phyloP scores from a whole-genome alignment of 2,888 invertebrate species.

The Temnothorax unifasciatus region DNA sequence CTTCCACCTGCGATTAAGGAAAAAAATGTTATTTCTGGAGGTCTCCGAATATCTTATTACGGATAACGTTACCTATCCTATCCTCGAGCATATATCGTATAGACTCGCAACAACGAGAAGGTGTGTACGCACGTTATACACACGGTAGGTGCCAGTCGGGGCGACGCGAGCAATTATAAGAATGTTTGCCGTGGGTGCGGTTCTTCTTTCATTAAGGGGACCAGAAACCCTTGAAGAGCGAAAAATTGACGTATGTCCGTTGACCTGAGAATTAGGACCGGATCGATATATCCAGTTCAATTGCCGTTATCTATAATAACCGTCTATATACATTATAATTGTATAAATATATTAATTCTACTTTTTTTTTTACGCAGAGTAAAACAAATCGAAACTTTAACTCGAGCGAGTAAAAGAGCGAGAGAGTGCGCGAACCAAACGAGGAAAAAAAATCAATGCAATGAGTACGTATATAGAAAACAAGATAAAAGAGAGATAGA shows the following conservation, averaged over 20 bases:
- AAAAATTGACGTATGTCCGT: constrained; percentile 63
- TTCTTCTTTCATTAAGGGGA: constrained; percentile 67
- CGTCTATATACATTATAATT: background rate
- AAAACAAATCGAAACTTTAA: background rate
- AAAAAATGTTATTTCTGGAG: background rate
- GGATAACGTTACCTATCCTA: background rate
- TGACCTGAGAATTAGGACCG: constrained; percentile 75
- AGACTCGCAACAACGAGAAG: constrained; percentile 25
- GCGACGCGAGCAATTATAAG: constrained; percentile 45
- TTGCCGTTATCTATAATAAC: constrained; percentile 28
- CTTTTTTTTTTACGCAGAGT: background rate
- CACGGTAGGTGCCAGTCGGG: background rate
- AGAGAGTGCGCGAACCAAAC: background rate
- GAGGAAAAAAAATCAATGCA: no score
- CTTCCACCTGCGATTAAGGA: background rate
- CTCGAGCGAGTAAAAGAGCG: background rate
- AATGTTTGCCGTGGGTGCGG: constrained; percentile 75
- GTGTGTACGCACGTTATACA: constrained; percentile 20
- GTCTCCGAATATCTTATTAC: background rate
- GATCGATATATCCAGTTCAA: constrained; percentile 70
- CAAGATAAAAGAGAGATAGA: background rate
- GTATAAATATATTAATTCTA: background rate
- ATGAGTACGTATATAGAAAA: no score
- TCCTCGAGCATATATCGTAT: background rate
- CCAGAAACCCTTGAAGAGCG: constrained; percentile 38